Conservation (phyloP, 2,113 vertebrate species). For the Equus przewalskii region DNA sequence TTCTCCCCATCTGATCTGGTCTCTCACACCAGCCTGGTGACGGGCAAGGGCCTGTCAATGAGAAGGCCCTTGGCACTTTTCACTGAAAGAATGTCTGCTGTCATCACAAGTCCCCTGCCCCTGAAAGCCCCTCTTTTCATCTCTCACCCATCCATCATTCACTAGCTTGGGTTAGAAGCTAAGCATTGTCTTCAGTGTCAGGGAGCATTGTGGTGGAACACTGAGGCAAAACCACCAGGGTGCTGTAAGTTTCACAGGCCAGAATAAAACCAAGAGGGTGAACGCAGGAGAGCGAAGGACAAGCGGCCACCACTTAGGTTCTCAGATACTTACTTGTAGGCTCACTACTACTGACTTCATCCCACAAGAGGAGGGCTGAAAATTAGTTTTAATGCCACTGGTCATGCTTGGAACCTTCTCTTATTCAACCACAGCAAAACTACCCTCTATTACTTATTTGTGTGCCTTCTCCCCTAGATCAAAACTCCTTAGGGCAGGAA, state of each 20-base stretch:
- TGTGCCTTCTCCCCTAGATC: not conserved
- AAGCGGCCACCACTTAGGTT: not conserved
- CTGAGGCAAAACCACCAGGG: not conserved
- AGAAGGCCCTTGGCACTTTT: not conserved
- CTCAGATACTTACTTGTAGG: fast-evolving
- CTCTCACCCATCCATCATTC: not conserved
- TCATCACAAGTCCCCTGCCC: no score
- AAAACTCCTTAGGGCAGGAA: no score
- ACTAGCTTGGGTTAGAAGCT: not conserved
- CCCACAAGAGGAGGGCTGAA: not conserved
- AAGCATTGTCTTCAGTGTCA: not conserved
- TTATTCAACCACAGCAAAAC: not conserved
- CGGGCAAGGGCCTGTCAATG: not conserved
- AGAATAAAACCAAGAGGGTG: not conserved
- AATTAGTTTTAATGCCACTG: not conserved
- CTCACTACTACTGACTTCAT: no score
- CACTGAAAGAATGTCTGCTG: not conserved
- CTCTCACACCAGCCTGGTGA: not conserved
- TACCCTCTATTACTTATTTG: no score
- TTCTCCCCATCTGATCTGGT: not conserved
- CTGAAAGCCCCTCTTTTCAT: not conserved
- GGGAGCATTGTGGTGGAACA: not conserved
- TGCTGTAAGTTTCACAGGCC: not conserved
- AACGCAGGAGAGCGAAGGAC: not conserved
- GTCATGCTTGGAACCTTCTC: not conserved